A percentile compares a stretch with the other conserved stretches of the same genome.
Conservation (phyloP, 2,113 vertebrate species). For the Cervus canadensis region DNA sequence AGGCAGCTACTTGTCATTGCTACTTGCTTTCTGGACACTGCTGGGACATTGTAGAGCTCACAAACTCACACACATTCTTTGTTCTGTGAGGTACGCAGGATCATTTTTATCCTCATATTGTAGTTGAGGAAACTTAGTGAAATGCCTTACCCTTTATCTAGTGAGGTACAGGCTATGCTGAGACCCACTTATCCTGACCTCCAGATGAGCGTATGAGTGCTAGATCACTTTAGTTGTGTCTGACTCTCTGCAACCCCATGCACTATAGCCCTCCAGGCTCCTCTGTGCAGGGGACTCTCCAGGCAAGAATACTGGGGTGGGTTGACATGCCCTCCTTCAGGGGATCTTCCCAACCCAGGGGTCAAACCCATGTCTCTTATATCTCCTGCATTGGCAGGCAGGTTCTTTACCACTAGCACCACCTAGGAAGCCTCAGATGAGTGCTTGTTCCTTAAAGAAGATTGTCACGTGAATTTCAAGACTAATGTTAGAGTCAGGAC, state of each 20-base stretch:
- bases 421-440: neutral
- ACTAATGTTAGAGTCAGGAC: neutral
- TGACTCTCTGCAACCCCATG: neutral
- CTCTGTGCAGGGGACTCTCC: neutral
- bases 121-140: neutral
- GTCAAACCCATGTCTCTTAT: neutral
- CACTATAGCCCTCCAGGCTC: neutral
- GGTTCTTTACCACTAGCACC: neutral
- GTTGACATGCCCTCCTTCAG: neutral
- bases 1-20: neutral
- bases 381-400: neutral
- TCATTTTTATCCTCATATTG: neutral
- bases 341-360: neutral
- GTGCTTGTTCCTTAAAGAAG: neutral
- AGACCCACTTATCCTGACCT: neutral
- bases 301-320: neutral
- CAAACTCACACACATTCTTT: too few species aligned
- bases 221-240: neutral
- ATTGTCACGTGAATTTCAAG: neutral
- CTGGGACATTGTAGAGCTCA: neutral
- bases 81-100: accelerated
- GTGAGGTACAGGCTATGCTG: neutral
- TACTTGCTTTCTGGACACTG: neutral
- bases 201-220: neutral
- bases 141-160: neutral